A percentile compares a stretch with the other conserved stretches of the same genome.
phyloP scores from a whole-genome alignment of 2,797 vertebrate genomes.

The Crocodylus rhombifer region DNA sequence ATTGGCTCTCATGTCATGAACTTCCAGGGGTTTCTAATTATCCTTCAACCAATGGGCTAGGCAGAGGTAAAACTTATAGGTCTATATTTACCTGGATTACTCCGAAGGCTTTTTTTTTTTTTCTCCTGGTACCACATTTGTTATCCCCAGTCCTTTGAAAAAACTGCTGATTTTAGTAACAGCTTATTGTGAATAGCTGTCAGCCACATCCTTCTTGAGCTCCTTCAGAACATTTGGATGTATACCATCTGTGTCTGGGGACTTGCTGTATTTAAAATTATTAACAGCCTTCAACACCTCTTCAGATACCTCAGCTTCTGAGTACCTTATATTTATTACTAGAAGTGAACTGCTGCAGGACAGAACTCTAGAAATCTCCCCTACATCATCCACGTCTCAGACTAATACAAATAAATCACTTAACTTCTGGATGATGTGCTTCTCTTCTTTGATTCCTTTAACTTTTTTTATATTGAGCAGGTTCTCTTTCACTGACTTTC shows the following conservation, averaged over 20 bases:
- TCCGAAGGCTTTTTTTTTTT: background rate
- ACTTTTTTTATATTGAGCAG: slow-evolving; percentile 1
- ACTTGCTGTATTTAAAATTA: background rate
- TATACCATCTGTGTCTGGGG: background rate
- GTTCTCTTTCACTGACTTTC: slow-evolving; percentile 44
- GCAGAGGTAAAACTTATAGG: slow-evolving; percentile 3
- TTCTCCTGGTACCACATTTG: background rate
- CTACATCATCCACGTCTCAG: background rate
- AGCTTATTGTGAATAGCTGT: background rate
- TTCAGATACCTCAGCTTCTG: background rate
- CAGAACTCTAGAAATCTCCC: background rate
- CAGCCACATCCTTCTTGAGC: background rate
- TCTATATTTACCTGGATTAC: background rate
- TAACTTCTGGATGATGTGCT: background rate
- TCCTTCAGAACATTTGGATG: background rate
- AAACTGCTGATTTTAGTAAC: background rate
- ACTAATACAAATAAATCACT: background rate
- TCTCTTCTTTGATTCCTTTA: background rate
- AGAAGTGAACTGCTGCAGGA: background rate
- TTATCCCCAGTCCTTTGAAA: background rate
- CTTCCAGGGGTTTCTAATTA: slow-evolving; percentile 56
- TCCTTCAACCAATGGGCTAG: background rate
- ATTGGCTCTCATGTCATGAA: background rate
- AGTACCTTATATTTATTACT: background rate
- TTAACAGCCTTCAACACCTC: background rate